phyloP scores from a whole-genome alignment of 2,113 vertebrate genomes.

The Lipophrys pholis region DNA sequence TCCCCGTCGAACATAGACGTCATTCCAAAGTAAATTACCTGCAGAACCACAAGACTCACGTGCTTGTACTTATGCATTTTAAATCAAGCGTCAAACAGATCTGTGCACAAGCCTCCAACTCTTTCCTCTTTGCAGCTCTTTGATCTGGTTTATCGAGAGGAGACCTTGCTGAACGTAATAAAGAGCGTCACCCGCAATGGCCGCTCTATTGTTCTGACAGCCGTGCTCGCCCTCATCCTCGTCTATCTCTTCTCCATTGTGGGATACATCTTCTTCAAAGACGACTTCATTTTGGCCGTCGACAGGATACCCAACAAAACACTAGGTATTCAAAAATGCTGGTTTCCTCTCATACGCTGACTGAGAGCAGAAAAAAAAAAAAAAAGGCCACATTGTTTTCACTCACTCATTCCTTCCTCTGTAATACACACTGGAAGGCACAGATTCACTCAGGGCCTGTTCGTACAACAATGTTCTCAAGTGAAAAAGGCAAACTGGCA shows the following conservation, averaged over 20 bases:
- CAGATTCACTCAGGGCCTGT: too few relatives aligned
- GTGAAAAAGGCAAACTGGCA: too few relatives aligned
- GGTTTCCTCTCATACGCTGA: not conserved
- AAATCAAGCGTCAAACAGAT: not conserved
- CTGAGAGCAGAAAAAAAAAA: not conserved
- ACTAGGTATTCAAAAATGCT: slow-evolving; percentile 62
- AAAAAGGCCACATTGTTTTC: not conserved
- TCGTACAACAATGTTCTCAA: too few relatives aligned
- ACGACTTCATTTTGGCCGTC: slow-evolving; percentile 97
- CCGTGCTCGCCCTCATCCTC: slow-evolving; percentile 95
- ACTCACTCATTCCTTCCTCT: not conserved
- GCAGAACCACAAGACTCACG: not conserved
- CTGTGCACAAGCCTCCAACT: slow-evolving; percentile 4
- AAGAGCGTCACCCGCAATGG: slow-evolving; percentile 99
- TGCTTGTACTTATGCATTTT: not conserved
- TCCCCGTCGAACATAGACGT: too few relatives aligned
- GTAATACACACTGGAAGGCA: too few relatives aligned
- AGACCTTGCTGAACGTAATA: slow-evolving; percentile 97
- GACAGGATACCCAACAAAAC: slow-evolving; percentile 97
- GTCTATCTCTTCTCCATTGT: slow-evolving; percentile 99
- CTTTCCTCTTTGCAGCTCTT: slow-evolving; percentile 87
- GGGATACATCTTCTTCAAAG: slow-evolving; percentile 98
- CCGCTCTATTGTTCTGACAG: slow-evolving; percentile 96
- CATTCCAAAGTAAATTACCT: not conserved
- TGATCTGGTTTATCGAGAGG: slow-evolving; percentile 96